Base-by-base conservation (phyloP, 1,140 invertebrate genomes). In the Gyrodactylus salaris region DNA sequence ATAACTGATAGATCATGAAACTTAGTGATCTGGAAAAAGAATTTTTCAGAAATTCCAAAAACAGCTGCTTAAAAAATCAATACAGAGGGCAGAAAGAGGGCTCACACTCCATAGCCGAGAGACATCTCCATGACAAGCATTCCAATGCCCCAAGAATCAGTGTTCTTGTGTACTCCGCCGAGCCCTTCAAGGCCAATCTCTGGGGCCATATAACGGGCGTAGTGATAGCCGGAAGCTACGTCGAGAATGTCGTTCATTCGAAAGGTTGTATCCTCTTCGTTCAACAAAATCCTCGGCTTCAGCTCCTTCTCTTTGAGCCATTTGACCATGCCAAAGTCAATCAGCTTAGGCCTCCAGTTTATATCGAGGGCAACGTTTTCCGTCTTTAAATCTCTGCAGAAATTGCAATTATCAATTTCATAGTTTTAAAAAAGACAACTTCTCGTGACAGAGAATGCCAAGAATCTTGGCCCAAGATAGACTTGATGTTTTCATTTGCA, bases 41-140 rank as follows among this genome's bases (percentile, higher is more conserved):
- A n/a, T n/a, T n/a, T n/a, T n/a, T n/a, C n/a, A n/a, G n/a, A n/a
- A n/a, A n/a, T n/a, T n/a, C n/a, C n/a, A n/a, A n/a, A n/a, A n/a
- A n/a, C n/a, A n/a, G n/a, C n/a, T n/a, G n/a, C n/a, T n/a, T n/a
- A n/a, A n/a, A n/a, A n/a, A n/a, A n/a, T n/a, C n/a, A n/a, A n/a
- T n/a, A n/a, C n/a, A n/a, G n/a, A n/a, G n/a, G n/a, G n/a, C n/a
- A n/a, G n/a, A 69, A 69, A 20, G 2, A 69, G 2, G 2, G 23
- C 68, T 69, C 24, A 69, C 68, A 69, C 21, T 69, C 68, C 68
- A 69, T 69, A 69, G 20, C 68, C 68, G 20, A 69, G 68, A 20
- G 23, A 2, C 20, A 69, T 69, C 24, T 69, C 68, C 20, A 24
- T 21, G 23, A 69, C 68, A 21, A 69, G 7, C 16, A 21, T 21